phyloP scores from a whole-genome alignment of 2,888 invertebrate genomes.

The Drosophila eohydei region DNA sequence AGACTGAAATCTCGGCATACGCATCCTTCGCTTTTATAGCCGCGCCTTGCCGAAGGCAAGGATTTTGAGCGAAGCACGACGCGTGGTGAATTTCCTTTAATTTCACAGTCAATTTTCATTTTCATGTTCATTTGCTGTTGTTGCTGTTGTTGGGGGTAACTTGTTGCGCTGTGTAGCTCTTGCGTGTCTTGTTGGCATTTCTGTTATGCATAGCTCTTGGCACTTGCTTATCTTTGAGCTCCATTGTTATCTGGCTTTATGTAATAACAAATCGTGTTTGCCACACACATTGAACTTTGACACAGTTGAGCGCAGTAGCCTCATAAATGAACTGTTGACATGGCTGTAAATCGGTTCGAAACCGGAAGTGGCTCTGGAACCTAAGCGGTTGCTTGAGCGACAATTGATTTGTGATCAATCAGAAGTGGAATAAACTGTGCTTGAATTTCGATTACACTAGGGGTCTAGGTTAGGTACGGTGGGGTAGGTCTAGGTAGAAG shows the following conservation, averaged over 20 bases:
- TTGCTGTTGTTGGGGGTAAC: constrained; percentile 29
- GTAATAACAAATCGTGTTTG: constrained; percentile 8
- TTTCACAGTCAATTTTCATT: constrained; percentile 42
- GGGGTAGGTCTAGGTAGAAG: background rate
- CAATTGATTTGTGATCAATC: background rate
- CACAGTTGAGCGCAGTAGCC: background rate
- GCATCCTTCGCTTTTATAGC: constrained; percentile 66
- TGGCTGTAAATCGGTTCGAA: background rate
- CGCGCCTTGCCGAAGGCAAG: constrained; percentile 22
- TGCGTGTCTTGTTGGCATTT: constrained; percentile 21
- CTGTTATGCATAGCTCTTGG: background rate
- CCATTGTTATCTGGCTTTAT: constrained; percentile 17
- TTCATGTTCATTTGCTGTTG: constrained; percentile 32
- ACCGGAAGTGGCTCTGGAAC: background rate
- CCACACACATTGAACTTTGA: constrained; percentile 4
- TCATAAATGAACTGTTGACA: background rate
- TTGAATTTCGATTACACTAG: background rate
- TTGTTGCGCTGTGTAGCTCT: constrained; percentile 64
- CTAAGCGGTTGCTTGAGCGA: background rate
- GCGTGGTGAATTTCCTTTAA: constrained; percentile 64
- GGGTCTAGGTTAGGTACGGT: background rate
- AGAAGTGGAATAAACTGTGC: background rate
- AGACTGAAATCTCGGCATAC: constrained; percentile 62
- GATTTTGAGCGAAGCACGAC: constrained; percentile 27
- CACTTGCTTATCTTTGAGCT: constrained; percentile 17